Conservation (phyloP, 2,797 vertebrate species). For the Alosa sapidissima region DNA sequence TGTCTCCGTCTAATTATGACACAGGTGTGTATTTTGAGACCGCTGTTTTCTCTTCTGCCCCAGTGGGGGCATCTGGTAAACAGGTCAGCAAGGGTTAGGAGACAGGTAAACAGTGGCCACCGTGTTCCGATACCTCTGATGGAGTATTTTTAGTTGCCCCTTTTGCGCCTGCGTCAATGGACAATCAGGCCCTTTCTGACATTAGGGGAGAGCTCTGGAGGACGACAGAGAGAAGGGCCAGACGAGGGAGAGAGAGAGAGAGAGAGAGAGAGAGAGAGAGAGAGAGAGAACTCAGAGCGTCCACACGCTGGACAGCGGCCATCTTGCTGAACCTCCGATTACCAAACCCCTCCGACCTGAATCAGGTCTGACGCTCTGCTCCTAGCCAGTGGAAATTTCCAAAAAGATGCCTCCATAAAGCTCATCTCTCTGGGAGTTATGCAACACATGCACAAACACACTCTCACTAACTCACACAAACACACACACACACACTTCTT, state of each 20-base stretch:
- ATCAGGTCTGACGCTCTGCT: slow-evolving; percentile 30
- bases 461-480: slow-evolving; percentile 30
- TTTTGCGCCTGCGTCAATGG: slow-evolving; percentile 67
- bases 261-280: not conserved
- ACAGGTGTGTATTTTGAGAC: slow-evolving; percentile 72
- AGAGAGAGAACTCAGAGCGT: slow-evolving; percentile 33
- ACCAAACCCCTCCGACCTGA: slow-evolving; percentile 39
- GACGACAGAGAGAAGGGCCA: slow-evolving; percentile 51
- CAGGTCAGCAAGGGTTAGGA: slow-evolving; percentile 73
- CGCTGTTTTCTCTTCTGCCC: slow-evolving; percentile 62
- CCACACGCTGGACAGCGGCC: slow-evolving; percentile 66
- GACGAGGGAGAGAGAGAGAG: not conserved
- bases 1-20: slow-evolving; percentile 68
- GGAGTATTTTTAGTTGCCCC: slow-evolving; percentile 73
- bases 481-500: slow-evolving; percentile 20
- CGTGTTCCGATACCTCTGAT: slow-evolving; percentile 65
- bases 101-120: slow-evolving; percentile 71
- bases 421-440: slow-evolving; percentile 51
- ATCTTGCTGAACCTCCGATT: slow-evolving; percentile 67
- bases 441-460: slow-evolving; percentile 55
- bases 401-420: slow-evolving; percentile 52
- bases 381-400: slow-evolving; percentile 76
- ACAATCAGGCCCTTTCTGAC: slow-evolving; percentile 74
- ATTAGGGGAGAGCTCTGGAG: slow-evolving; percentile 60
- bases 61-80: slow-evolving; percentile 64